Evolutionary conservation across 2,113 vertebrate species (phyloP).

Genomic region (Xenotilapia flavipinnis): DNA sequence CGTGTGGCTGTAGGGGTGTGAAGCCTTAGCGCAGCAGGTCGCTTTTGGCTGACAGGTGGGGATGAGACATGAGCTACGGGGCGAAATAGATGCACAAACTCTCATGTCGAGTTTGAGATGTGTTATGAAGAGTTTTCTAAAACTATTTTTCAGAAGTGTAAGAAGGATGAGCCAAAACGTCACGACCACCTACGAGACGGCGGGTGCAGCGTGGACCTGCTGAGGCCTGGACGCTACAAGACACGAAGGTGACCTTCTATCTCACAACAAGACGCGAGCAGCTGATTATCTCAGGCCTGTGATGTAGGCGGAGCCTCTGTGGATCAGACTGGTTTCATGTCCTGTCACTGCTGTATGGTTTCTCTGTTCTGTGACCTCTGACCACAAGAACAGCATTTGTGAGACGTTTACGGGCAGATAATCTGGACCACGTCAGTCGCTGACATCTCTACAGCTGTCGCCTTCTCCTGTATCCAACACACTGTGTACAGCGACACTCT

Average conservation of each 20-base stretch:
- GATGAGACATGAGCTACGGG: background rate
- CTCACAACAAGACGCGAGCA: background rate
- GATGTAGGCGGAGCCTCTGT: background rate
- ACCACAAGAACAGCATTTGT: background rate
- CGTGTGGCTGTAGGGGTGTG: background rate
- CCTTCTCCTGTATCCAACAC: background rate
- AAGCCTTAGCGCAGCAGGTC: conserved; percentile 11
- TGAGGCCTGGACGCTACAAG: background rate
- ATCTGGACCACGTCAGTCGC: background rate
- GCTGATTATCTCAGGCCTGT: background rate
- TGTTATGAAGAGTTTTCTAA: background rate
- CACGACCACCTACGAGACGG: background rate
- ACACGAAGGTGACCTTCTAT: background rate
- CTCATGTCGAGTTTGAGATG: background rate
- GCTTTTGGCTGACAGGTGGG: background rate
- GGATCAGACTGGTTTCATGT: background rate
- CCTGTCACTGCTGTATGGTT: background rate
- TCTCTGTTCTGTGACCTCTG: background rate
- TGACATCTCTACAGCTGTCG: background rate
- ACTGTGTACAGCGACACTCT: fast-evolving
- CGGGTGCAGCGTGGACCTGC: background rate
- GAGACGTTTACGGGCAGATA: background rate
- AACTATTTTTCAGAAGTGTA: background rate
- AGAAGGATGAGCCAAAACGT: background rate
- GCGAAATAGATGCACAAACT: background rate